Evolutionary conservation across 1,140 invertebrate species (phyloP).

Genomic region (Venustaconcha ellipsiformis): DNA sequence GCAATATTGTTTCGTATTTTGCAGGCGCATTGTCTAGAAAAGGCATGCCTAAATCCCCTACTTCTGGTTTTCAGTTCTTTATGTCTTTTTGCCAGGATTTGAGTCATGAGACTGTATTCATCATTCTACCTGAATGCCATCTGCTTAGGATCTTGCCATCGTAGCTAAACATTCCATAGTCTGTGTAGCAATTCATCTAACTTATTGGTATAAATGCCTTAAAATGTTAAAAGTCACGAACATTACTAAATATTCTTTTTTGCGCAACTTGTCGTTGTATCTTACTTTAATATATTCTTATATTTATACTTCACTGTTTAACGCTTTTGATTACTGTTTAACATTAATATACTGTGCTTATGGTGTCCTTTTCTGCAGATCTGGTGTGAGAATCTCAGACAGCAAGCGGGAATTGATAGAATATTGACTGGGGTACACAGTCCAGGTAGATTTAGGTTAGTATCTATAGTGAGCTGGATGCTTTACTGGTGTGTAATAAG

Average conservation of each 20-base stretch:
- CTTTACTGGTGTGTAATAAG: not conserved
- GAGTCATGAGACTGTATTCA: no score
- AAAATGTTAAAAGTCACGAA: no score
- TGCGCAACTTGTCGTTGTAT: not conserved
- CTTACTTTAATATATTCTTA: not conserved
- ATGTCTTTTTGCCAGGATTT: no score
- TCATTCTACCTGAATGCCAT: no score
- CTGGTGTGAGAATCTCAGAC: constrained; percentile 25
- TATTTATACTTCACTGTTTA: not conserved
- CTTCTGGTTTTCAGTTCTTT: no score
- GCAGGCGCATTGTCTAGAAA: no score
- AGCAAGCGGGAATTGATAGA: constrained; percentile 10
- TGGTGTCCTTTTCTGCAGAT: constrained; percentile 7
- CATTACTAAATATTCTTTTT: not conserved
- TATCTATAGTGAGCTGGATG: not conserved
- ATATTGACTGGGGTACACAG: constrained; percentile 26
- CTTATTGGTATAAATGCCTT: no score
- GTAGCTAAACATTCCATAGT: no score
- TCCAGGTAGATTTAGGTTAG: constrained; percentile 23
- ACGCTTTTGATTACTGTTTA: not conserved
- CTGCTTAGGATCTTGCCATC: no score
- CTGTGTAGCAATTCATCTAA: no score
- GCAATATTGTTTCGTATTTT: no score
- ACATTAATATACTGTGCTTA: not conserved
- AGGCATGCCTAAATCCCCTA: no score